Evolutionary conservation across 2,113 vertebrate genomes (phyloP).

Genomic region (Patagioenas fasciata): DNA sequence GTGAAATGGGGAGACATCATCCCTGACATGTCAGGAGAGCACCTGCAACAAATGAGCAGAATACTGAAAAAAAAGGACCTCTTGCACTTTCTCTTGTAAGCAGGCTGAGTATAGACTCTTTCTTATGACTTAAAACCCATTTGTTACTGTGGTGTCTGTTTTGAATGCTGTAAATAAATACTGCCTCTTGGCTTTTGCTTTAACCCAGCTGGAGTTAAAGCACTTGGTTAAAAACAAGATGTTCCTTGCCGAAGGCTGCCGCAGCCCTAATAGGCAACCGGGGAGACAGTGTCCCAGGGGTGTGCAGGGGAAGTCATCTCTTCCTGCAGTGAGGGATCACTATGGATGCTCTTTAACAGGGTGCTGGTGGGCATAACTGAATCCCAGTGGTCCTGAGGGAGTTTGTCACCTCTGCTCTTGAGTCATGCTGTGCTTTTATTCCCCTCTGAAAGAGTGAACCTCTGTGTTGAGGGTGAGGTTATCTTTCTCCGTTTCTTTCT

Average conservation of each 20-base stretch:
- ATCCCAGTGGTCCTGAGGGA: neutral
- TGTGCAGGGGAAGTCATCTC: neutral
- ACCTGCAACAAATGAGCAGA: neutral
- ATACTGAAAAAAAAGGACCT: neutral
- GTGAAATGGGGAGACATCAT: neutral
- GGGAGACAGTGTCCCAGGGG: neutral
- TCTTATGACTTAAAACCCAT: neutral
- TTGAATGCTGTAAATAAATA: neutral
- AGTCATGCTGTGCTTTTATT: neutral
- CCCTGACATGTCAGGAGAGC: neutral
- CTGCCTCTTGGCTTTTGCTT: neutral
- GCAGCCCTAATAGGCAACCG: neutral
- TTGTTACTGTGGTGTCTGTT: neutral
- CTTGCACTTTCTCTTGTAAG: neutral
- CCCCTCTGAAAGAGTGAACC: neutral
- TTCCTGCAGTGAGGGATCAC: rapidly evolving
- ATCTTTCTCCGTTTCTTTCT: neutral
- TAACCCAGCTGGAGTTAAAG: neutral
- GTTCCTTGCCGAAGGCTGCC: neutral
- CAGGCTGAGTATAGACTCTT: neutral
- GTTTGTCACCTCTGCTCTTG: rapidly evolving
- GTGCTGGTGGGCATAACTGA: neutral
- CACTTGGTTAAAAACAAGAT: neutral
- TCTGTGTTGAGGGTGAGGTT: neutral
- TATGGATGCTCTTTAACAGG: neutral